A percentile compares a stretch with the other conserved stretches of the same genome.
Evolutionary conservation across 2,888 invertebrate species (phyloP).

Genomic region (Didymodactylos carnosus): DNA sequence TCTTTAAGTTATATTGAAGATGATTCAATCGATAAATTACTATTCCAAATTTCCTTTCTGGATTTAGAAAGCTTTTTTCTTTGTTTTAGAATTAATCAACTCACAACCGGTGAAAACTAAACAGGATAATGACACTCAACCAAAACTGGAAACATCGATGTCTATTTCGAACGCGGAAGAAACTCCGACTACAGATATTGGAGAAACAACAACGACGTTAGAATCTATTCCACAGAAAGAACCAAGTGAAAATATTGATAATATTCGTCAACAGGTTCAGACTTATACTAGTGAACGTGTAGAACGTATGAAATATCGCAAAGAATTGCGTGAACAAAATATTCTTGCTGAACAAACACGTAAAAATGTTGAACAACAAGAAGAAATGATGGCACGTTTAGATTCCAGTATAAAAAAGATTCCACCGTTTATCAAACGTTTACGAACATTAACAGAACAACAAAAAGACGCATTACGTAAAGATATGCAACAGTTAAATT

Average conservation of each 20-base stretch:
- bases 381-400: neutral
- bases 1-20: too few species aligned
- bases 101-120: too few species aligned
- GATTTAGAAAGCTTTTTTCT: too few species aligned
- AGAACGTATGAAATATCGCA: conserved; percentile 2
- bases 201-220: neutral
- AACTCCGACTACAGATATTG: neutral
- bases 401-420: conserved; percentile 13
- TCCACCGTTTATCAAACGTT: conserved; percentile 12
- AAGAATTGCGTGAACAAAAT: neutral
- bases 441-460: conserved; percentile 8
- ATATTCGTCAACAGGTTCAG: neutral
- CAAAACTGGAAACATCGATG: neutral
- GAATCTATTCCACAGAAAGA: neutral
- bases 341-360: neutral
- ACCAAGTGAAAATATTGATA: neutral
- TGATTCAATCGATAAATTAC: too few species aligned
- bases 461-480: conserved; percentile 3
- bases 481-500: conserved; percentile 7
- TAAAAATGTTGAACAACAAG: conserved; percentile 1
- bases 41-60: too few species aligned
- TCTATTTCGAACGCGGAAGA: neutral
- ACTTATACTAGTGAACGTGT: conserved; percentile 1
- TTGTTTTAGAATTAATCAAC: too few species aligned
- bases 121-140: neutral